Percentiles rank a stretch among this genome's conserved stretches.
Conservation (phyloP, 2,888 invertebrate genomes). For the Phorcus lineatus region DNA sequence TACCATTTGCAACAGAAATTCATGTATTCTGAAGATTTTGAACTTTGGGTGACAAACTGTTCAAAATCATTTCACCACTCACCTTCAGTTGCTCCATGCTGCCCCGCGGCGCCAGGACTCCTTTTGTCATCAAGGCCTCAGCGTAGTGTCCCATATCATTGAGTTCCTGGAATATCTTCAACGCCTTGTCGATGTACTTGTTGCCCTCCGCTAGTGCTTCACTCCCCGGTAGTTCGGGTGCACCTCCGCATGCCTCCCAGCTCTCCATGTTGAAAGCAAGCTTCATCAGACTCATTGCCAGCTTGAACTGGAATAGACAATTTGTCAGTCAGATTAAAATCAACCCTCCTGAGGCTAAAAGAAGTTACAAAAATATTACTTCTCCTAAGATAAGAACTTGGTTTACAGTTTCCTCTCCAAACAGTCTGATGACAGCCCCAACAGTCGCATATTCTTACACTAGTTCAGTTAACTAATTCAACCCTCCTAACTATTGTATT, state of each 20-base stretch:
- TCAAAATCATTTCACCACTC: neutral
- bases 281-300: constrained; percentile 73
- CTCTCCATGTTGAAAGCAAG: constrained; percentile 74
- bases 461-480: too few species aligned
- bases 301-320: constrained; percentile 63
- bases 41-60: too few species aligned
- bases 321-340: too few species aligned
- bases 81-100: constrained; percentile 74
- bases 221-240: constrained; percentile 61
- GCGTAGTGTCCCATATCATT: constrained; percentile 74
- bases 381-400: too few species aligned
- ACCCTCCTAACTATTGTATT: too few species aligned
- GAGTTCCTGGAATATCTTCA: constrained; percentile 72
- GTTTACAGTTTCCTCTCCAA: too few species aligned
- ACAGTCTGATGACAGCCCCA: too few species aligned
- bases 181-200: constrained; percentile 70
- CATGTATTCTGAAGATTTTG: too few species aligned
- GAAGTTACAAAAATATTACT: too few species aligned
- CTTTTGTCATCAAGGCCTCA: constrained; percentile 74
- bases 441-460: too few species aligned
- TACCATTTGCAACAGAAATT: too few species aligned
- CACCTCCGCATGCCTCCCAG: constrained; percentile 73
- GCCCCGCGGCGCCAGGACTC: constrained; percentile 71
- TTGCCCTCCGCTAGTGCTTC: constrained; percentile 72
- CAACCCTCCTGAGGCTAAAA: too few species aligned